phyloP scores from a whole-genome alignment of 64 coral and sea anemone species.

The Stichodactyla helianthus region DNA sequence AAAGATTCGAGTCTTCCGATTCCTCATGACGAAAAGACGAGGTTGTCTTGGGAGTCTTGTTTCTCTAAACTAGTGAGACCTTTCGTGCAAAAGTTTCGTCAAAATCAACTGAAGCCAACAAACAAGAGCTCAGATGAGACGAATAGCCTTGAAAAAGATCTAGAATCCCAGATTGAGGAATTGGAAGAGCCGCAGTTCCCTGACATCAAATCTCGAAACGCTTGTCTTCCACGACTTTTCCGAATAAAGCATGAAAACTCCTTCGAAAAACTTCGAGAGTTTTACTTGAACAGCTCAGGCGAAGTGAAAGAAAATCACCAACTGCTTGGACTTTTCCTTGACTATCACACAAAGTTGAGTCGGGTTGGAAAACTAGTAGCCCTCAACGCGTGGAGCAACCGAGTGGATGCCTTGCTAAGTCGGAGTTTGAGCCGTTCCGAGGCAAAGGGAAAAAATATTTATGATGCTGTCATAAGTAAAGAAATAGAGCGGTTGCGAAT shows the following conservation, averaged over 20 bases:
- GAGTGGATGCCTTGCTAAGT: slow-evolving; percentile 50
- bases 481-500: slow-evolving; percentile 5
- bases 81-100: slow-evolving; percentile 19
- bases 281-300: slow-evolving; percentile 36
- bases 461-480: slow-evolving; percentile 59
- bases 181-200: slow-evolving; percentile 26
- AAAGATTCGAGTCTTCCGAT: background rate
- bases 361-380: slow-evolving; percentile 41
- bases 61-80: slow-evolving; percentile 37
- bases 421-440: slow-evolving; percentile 69
- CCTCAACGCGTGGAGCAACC: slow-evolving; percentile 66
- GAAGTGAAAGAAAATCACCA: slow-evolving; percentile 56
- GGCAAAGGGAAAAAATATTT: slow-evolving; percentile 47
- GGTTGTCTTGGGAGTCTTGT: slow-evolving; percentile 53
- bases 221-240: slow-evolving; percentile 57
- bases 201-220: too few relatives aligned
- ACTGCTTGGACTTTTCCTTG: slow-evolving; percentile 70
- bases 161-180: slow-evolving; percentile 35
- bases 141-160: background rate
- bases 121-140: background rate
- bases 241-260: slow-evolving; percentile 57
- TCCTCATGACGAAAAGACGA: slow-evolving; percentile 20
- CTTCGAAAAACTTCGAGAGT: slow-evolving; percentile 42
- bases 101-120: background rate
- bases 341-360: slow-evolving; percentile 42